phyloP scores from a whole-genome alignment of 2,797 vertebrate species.

The Lepilemur septentrionalis region DNA sequence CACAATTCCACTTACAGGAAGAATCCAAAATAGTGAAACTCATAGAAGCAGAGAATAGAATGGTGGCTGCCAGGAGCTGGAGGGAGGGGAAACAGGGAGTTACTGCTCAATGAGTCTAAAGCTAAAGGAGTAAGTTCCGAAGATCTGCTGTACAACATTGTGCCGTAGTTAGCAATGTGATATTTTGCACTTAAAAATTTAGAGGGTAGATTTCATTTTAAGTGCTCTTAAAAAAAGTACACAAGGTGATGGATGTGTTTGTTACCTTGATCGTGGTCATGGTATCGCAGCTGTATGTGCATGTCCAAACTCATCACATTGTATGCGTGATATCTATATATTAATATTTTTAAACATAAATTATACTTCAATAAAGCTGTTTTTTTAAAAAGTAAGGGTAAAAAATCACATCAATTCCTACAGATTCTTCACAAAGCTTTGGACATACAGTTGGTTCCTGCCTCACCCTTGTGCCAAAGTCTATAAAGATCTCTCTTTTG shows the following conservation, averaged over 20 bases:
- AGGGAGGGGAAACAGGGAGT: neutral
- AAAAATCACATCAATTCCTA: conserved; percentile 65
- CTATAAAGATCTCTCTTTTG: conserved; percentile 64
- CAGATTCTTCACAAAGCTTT: conserved; percentile 42
- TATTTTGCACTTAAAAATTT: neutral
- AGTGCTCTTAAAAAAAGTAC: neutral
- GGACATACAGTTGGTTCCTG: conserved; percentile 51
- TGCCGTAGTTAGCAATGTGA: neutral
- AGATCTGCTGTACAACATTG: too few species aligned
- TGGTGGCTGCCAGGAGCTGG: neutral
- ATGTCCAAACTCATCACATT: neutral
- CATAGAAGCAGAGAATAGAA: neutral
- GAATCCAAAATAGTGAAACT: neutral
- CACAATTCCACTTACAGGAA: neutral
- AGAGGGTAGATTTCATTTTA: neutral
- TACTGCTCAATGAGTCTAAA: neutral
- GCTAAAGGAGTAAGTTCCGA: neutral
- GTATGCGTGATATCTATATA: neutral
- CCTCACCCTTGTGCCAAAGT: conserved; percentile 62
- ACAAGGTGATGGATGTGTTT: neutral
- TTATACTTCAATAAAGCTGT: neutral
- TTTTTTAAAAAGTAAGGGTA: neutral
- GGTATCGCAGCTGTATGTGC: neutral
- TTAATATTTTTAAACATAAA: neutral
- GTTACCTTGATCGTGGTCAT: neutral